These are phyloP conservation scores for Solenopsis invicta DNA, from an alignment of 1,140 invertebrate species.

Conservation along the genomic window DNA sequence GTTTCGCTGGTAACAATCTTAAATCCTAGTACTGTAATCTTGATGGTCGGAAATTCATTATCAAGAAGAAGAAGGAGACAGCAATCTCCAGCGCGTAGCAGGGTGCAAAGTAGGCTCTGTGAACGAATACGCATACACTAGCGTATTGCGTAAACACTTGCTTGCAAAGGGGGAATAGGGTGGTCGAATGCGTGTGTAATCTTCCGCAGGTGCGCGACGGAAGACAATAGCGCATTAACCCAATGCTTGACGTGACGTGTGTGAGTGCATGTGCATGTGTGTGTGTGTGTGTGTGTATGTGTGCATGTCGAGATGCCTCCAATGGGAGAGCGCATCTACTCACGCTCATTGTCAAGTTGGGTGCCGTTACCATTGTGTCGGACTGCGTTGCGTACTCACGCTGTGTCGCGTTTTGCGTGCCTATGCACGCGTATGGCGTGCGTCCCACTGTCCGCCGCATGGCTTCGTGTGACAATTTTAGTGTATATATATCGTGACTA, in stretches of 20 bases:
- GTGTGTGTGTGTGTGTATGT: slow-evolving; percentile 28
- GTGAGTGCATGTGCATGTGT: background rate
- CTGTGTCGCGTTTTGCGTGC: slow-evolving; percentile 70
- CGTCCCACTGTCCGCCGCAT: slow-evolving; percentile 29
- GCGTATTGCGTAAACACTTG: slow-evolving; percentile 67
- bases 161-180: slow-evolving; percentile 46
- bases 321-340: slow-evolving; percentile 71
- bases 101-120: background rate
- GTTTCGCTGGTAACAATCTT: background rate
- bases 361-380: slow-evolving; percentile 74
- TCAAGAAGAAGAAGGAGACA: background rate
- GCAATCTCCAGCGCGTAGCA: background rate
- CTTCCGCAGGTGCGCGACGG: slow-evolving; percentile 67
- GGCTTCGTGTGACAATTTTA: slow-evolving; percentile 68
- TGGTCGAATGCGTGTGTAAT: slow-evolving; percentile 67
- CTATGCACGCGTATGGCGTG: slow-evolving; percentile 14
- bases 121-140: slow-evolving; percentile 1
- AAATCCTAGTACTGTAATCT: background rate
- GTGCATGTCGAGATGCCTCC: slow-evolving; percentile 66
- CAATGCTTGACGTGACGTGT: slow-evolving; percentile 32
- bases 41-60: background rate
- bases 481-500: slow-evolving; percentile 41
- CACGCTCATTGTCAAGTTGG: slow-evolving; percentile 74
- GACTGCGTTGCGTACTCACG: slow-evolving; percentile 62
- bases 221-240: slow-evolving; percentile 76